Percentiles rank a stretch among this genome's conserved stretches.
Conservation (phyloP, 1,140 invertebrate genomes). For the Sminthurinus signatus region DNA sequence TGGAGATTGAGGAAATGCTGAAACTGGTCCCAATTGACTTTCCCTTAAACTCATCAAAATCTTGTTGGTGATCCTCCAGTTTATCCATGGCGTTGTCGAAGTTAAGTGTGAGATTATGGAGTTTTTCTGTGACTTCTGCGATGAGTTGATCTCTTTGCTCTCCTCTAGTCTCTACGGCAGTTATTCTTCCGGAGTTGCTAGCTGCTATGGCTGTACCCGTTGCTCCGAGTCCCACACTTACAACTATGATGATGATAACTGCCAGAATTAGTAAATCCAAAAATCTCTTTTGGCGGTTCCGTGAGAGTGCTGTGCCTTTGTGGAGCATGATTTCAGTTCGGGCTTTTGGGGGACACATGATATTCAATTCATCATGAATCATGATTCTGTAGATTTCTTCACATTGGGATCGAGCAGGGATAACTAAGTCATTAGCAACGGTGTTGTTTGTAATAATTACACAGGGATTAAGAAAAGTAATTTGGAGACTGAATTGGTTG, state of each 20-base stretch:
- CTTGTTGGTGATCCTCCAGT: background rate
- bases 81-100: background rate
- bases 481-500: background rate
- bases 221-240: background rate
- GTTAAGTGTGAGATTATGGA: background rate
- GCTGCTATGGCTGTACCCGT: background rate
- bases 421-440: background rate
- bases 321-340: background rate
- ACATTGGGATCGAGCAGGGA: background rate
- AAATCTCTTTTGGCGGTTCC: constrained; percentile 1
- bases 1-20: constrained; percentile 17
- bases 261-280: background rate
- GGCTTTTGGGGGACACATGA: constrained; percentile 3
- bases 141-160: background rate
- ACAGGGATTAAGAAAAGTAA: background rate
- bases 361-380: constrained; percentile 1
- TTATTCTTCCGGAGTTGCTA: background rate
- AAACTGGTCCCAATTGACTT: background rate
- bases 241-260: background rate
- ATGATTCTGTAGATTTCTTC: background rate
- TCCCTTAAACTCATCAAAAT: constrained; percentile 15
- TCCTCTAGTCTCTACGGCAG: background rate
- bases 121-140: background rate
- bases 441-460: background rate
- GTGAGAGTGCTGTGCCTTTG: background rate